Base-by-base conservation (phyloP, 2,888 invertebrate genomes). In the Amphipoea lucens region DNA sequence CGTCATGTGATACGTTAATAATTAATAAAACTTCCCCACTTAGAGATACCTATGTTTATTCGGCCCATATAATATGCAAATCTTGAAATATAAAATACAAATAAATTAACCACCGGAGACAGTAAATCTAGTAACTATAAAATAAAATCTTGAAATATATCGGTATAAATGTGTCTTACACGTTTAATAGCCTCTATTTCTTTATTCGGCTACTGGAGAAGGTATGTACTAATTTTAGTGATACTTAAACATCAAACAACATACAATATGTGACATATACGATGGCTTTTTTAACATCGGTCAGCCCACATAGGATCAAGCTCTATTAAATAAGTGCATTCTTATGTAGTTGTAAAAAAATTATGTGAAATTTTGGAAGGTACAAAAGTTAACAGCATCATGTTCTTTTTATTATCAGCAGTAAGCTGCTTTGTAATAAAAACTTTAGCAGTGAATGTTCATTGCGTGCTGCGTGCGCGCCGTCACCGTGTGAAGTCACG, bases 121-220 rank as follows among this genome's bases (percentile, higher is more conserved):
- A 94, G 92, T 95, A 95, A 95, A 95, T 95, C 94, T 92, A 91
- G 89, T 84, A 90, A 91, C 91, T 90, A 92, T 93, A 94, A 93
- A 94, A 94, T 95, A 93, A 93, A 94, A 92, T 90, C 90, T 90
- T 93, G 91, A 95, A 92, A 93, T 95, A 95, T 93, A 91, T 90
- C 87, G 87, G 83, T 91, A 94, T 95, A 95, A 95, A 95, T 91
- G 91, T 95, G 94, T 94, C 94, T 93, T 91, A 91, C 89, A 89
- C 90, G 87, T 93, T 94, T 94, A 93, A 95, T 94, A 92, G 93
- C 91, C 91, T 88, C 90, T 94, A 93, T 94, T 94, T 95, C 92
- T 94, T 93, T 91, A 92, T 93, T 92, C 90, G 90, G 95, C 96
- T 96, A 93, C 96, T 95, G 96, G 94, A 94, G 92, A 91, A 93